Percentiles rank a stretch among this genome's conserved stretches.
phyloP scores from a whole-genome alignment of 2,888 invertebrate genomes.

The Coremacera marginata region DNA sequence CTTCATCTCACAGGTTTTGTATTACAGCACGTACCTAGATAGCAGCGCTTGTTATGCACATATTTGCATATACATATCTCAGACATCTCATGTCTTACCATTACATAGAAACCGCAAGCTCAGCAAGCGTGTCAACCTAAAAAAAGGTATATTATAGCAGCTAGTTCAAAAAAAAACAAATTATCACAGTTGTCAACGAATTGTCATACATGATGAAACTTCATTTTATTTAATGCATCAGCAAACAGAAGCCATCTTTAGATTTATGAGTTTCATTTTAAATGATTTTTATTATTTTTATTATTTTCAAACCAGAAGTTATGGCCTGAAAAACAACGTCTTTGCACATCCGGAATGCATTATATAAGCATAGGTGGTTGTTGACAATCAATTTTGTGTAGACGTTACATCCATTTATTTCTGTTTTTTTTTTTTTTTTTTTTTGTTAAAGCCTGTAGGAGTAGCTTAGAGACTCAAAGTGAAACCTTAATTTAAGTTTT shows the following conservation, averaged over 20 bases:
- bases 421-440: too few species aligned
- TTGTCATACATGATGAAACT: constrained; percentile 32
- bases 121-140: constrained; percentile 58
- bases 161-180: not conserved
- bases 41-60: not conserved
- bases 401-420: too few species aligned
- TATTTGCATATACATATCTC: not conserved
- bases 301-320: not conserved
- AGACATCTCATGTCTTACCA: constrained; percentile 32
- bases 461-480: too few species aligned
- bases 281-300: not conserved
- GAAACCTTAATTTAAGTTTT: too few species aligned
- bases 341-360: not conserved
- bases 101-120: constrained; percentile 53
- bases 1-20: constrained; percentile 33
- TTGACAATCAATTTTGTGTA: too few species aligned
- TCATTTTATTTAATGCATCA: constrained; percentile 25
- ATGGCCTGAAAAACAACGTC: not conserved
- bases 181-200: constrained; percentile 17
- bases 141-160: constrained; percentile 13
- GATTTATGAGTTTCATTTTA: not conserved
- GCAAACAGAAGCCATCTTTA: constrained; percentile 31
- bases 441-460: too few species aligned
- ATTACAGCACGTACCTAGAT: constrained; percentile 22
- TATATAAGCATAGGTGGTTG: not conserved